Evolutionary conservation across 2,888 invertebrate species (phyloP), one percentile per base, ranked within the genome.

Genomic region (Trachelus stipa): DNA sequence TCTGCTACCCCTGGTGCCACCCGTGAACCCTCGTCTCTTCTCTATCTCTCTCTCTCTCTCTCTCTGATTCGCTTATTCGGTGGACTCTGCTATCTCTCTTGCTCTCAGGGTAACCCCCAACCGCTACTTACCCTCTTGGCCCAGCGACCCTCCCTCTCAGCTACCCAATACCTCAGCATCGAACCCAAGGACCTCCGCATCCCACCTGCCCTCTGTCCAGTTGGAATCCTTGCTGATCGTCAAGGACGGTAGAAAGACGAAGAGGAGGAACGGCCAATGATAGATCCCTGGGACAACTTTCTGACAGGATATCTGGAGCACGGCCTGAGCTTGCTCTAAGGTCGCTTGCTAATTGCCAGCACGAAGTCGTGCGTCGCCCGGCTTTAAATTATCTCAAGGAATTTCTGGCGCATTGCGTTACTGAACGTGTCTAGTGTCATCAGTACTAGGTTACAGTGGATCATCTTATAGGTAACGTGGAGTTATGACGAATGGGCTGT

Each of bases 91-190:
- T 69, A 69, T 33, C 69, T 33, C 33, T 30, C 30, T 31, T 12
- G 3, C 69, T 69, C 69, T 69, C 69, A 33, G 31, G 30, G 30
- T 12, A 69, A 69, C 11, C 30, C 30, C 69, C 69, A 11, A n/a
- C 77, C 56, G 35, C 74, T 74, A 74, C 77, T 73, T 77, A 68
- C 77, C 73, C 77, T 77, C 77, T 75, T 78, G 77, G 75, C 77
- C 77, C 74, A 71, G 37, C 69, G 40, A 71, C 6, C 31, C 15
- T 34, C 73, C 0, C 3, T 31, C 6, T 75, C 34, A 12, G 12
- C 73, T 33, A 73, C 34, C 35, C 73, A 33, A 73, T 73, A 73
- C n/a, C 34, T 35, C 12, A 73, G 73, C 35, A 34, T 73, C 73
- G 73, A 73, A 34, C n/a, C 73, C 34, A n/a, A 33, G 34, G 35